A percentile compares a stretch with the other conserved stretches of the same genome.
Conservation (phyloP, 2,797 vertebrate species). For the Vespertilio murinus region DNA sequence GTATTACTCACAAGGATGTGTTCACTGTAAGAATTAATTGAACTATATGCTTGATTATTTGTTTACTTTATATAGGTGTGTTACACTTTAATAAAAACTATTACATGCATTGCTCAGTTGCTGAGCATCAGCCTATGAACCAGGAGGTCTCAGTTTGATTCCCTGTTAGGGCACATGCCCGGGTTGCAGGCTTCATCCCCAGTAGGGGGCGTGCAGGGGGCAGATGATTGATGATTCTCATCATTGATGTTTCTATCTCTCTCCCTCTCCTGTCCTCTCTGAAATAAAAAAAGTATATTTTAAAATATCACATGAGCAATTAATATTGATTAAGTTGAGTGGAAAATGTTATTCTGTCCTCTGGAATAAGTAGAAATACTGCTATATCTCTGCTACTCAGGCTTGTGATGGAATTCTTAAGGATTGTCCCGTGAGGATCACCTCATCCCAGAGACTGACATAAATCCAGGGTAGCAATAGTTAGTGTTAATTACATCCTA, state of each 20-base stretch:
- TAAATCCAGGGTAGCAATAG: not conserved
- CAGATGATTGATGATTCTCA: too few relatives aligned
- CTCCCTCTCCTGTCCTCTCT: too few relatives aligned
- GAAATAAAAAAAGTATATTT: too few relatives aligned
- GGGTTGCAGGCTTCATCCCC: too few relatives aligned
- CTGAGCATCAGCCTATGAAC: too few relatives aligned
- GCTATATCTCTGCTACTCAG: not conserved
- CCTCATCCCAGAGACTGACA: not conserved
- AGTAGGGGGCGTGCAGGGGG: too few relatives aligned
- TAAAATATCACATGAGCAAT: constrained; percentile 34
- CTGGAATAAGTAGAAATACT: constrained; percentile 10
- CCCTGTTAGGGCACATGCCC: too few relatives aligned
- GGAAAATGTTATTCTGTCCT: not conserved
- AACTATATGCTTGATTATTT: not conserved
- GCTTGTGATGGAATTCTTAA: constrained; percentile 6
- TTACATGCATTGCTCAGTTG: not conserved
- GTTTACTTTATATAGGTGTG: not conserved
- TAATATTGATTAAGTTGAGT: not conserved
- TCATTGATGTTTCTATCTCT: too few relatives aligned
- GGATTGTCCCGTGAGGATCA: not conserved
- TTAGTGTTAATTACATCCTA: not conserved
- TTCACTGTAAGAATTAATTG: constrained; percentile 21
- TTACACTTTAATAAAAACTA: constrained; percentile 46
- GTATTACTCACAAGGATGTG: not conserved
- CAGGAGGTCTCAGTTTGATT: too few relatives aligned